phyloP scores from a whole-genome alignment of 2,888 invertebrate genomes.

The Orchesella flavescens region DNA sequence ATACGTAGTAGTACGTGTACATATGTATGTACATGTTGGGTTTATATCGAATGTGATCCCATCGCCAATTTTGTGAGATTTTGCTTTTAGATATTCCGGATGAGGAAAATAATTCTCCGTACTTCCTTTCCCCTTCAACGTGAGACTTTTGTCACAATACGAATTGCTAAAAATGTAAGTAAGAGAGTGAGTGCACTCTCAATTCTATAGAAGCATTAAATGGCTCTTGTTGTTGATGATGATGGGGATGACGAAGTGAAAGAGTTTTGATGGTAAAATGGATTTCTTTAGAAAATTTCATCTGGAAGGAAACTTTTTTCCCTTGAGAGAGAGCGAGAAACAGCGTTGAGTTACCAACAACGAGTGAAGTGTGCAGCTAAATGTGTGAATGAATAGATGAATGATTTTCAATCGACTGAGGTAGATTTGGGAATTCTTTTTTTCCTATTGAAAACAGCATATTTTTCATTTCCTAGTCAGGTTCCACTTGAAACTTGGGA shows the following conservation, averaged over 20 bases:
- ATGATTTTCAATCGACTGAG: constrained; percentile 20
- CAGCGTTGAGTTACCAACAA: constrained; percentile 61
- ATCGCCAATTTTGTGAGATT: constrained; percentile 22
- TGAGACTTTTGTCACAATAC: constrained; percentile 16
- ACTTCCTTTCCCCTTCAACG: background rate
- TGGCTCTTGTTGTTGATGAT: constrained; percentile 36
- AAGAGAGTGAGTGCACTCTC: constrained; percentile 4
- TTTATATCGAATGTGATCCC: background rate
- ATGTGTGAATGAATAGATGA: constrained; percentile 57
- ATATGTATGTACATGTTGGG: background rate
- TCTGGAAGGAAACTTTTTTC: constrained; percentile 42
- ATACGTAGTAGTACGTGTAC: background rate
- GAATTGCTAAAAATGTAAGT: constrained; percentile 28
- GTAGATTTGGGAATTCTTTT: background rate
- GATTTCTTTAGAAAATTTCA: constrained; percentile 53
- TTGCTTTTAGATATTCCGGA: background rate
- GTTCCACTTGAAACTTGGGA: constrained; percentile 18
- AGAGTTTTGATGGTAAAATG: constrained; percentile 53
- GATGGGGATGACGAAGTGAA: constrained; percentile 43
- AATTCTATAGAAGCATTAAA: constrained; percentile 27
- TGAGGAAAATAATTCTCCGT: constrained; percentile 7
- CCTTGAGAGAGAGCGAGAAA: constrained; percentile 46
- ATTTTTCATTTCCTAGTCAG: background rate
- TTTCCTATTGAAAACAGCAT: constrained; percentile 3
- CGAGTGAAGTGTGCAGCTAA: constrained; percentile 27